Conservation (phyloP, 2,113 vertebrate genomes). For the Chionomys nivalis region DNA sequence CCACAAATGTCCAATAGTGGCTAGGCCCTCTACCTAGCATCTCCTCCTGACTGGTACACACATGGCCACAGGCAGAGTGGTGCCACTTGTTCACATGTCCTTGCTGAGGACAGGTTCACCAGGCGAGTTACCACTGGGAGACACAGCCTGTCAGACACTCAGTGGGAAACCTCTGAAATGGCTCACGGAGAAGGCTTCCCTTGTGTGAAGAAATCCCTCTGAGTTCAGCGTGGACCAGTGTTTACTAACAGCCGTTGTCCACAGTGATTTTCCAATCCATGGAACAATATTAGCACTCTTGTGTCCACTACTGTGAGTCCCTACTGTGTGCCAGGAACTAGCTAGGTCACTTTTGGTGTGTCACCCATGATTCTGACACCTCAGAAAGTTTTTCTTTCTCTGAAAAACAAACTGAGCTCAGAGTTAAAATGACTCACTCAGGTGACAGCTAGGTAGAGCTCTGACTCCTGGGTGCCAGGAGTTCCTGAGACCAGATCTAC, state of each 20-base stretch:
- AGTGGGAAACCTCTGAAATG: neutral
- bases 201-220: neutral
- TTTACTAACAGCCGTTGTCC: neutral
- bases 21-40: neutral
- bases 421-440: neutral
- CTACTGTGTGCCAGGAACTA: neutral
- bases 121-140: neutral
- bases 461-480: neutral
- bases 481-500: neutral
- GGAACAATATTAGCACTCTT: neutral
- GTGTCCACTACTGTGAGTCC: neutral
- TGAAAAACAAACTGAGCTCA: neutral
- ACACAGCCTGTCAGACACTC: neutral
- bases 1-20: neutral
- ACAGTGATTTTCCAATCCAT: neutral
- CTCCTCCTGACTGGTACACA: accelerated
- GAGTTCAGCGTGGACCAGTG: neutral
- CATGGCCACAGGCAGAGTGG: neutral
- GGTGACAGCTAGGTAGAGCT: neutral
- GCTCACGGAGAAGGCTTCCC: neutral
- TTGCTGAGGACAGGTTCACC: neutral
- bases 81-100: neutral
- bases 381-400: neutral
- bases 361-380: neutral
- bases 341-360: neutral